Conservation (phyloP, 1,140 invertebrate species). For the Solenopsis fugax region DNA sequence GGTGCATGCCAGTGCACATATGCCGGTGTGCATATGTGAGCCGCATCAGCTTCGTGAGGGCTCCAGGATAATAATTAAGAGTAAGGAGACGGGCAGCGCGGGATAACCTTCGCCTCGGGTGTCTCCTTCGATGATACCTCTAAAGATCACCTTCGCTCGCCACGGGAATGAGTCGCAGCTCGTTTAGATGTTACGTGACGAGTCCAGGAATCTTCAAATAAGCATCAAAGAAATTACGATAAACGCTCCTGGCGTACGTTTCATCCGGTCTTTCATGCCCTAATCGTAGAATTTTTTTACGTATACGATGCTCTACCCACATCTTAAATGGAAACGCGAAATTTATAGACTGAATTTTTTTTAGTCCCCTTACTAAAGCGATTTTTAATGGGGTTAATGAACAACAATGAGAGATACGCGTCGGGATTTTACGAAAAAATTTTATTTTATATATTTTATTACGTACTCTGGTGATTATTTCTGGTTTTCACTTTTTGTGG, state of each 20-base stretch:
- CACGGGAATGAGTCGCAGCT: conserved; percentile 33
- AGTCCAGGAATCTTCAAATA: conserved; percentile 5
- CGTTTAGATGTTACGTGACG: conserved; percentile 56
- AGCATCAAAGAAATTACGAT: conserved; percentile 33
- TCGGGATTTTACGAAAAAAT: background rate
- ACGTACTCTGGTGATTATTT: background rate
- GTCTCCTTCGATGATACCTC: conserved; percentile 54
- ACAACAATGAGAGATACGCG: background rate
- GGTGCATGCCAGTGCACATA: background rate
- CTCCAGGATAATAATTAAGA: conserved; percentile 69
- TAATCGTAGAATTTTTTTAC: background rate
- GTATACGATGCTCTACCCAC: background rate
- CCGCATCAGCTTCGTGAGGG: conserved; percentile 39
- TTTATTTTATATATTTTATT: background rate
- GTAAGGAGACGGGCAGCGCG: conserved; percentile 13
- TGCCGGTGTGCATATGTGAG: background rate
- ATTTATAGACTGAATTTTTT: conserved; percentile 13
- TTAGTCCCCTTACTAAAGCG: background rate
- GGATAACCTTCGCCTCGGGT: conserved; percentile 54
- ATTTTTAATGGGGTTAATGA: background rate
- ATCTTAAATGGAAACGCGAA: background rate
- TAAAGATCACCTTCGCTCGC: conserved; percentile 7
- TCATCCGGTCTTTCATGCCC: background rate
- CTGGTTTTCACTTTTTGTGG: background rate
- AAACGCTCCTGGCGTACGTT: conserved; percentile 1